Percentiles rank a stretch among this genome's conserved stretches.
phyloP scores from a whole-genome alignment of 2,113 vertebrate genomes.

The Alces alces region DNA sequence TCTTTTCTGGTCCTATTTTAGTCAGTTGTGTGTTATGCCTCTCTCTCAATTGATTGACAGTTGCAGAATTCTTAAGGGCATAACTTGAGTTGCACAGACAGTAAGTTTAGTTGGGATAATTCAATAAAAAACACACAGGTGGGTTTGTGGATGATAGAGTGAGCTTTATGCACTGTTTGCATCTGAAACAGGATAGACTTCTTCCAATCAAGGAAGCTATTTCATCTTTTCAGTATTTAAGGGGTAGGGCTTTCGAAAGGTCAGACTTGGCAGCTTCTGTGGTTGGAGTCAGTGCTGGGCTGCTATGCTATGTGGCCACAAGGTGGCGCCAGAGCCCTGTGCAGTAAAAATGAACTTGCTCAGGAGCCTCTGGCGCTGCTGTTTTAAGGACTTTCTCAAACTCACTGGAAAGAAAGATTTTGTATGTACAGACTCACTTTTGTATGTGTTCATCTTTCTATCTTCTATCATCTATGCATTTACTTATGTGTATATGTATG shows the following conservation, averaged over 20 bases:
- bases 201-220: neutral
- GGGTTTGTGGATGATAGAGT: neutral
- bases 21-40: neutral
- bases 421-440: neutral
- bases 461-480: neutral
- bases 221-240: neutral
- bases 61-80: neutral
- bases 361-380: neutral
- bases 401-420: neutral
- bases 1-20: neutral
- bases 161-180: neutral
- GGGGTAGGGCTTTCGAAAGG: neutral
- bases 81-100: neutral
- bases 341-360: neutral
- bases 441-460: neutral
- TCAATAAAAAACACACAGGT: neutral
- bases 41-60: neutral
- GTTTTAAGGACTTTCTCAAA: neutral
- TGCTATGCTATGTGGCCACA: neutral
- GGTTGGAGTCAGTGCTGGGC: neutral
- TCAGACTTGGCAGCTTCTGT: neutral
- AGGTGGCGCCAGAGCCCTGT: constrained; percentile 50
- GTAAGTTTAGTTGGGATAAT: neutral
- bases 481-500: neutral
- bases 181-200: neutral